Conservation (phyloP, 2,797 vertebrate species). For the Telmatherina bonti region DNA sequence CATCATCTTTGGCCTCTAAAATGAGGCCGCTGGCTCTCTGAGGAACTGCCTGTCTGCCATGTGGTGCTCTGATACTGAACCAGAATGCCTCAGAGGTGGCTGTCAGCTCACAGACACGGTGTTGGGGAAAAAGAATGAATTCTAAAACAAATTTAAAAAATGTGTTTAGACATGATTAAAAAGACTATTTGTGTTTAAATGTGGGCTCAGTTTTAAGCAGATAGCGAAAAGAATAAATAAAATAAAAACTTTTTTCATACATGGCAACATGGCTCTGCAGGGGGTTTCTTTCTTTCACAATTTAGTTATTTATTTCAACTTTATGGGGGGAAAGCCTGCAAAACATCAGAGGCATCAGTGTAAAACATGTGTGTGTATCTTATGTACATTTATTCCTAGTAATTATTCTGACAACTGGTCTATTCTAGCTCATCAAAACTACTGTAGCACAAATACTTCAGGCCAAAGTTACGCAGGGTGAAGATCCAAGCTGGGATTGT, state of each 20-base stretch:
- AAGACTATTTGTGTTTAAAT: neutral
- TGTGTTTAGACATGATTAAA: neutral
- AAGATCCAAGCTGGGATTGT: constrained; percentile 29
- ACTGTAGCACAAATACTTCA: constrained; percentile 62
- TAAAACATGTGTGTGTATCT: no score
- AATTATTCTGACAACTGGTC: neutral
- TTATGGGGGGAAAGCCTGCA: no score
- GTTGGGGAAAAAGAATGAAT: neutral
- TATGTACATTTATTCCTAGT: neutral
- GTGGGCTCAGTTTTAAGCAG: neutral
- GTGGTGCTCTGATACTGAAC: constrained; percentile 24
- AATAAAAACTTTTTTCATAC: no score
- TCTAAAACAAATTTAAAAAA: neutral
- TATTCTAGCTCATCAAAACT: constrained; percentile 58
- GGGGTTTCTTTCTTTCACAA: no score
- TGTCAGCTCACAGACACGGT: constrained; percentile 8
- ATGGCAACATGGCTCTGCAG: no score
- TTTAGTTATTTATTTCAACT: no score
- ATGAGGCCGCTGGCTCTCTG: constrained; percentile 30
- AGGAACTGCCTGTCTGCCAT: constrained; percentile 32
- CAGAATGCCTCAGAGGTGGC: constrained; percentile 25
- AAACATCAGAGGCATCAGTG: no score
- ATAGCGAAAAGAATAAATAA: neutral
- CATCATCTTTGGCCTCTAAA: constrained; percentile 24
- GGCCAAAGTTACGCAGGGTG: constrained; percentile 9